Evolutionary conservation across 2,888 invertebrate genomes (phyloP).

Genomic region (Conchocele bisecta): DNA sequence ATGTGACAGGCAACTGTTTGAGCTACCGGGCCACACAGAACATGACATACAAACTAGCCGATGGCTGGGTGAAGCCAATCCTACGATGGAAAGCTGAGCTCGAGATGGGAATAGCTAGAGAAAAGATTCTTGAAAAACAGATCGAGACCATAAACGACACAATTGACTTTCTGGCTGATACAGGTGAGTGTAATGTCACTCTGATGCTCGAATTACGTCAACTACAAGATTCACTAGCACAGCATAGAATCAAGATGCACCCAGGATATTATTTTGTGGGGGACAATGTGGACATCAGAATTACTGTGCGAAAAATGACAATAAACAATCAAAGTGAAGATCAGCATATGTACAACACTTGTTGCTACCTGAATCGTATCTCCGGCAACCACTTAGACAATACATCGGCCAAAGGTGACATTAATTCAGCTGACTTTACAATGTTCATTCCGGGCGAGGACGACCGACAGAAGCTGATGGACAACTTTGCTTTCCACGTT

Average conservation of each 20-base stretch:
- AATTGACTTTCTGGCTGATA: not conserved
- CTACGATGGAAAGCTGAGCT: not conserved
- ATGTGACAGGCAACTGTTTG: slow-evolving; percentile 16
- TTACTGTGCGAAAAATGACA: slow-evolving; percentile 38
- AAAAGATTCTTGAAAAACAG: not conserved
- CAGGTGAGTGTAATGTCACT: not conserved
- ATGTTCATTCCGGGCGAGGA: slow-evolving; percentile 15
- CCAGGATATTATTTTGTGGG: slow-evolving; percentile 51
- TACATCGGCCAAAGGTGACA: slow-evolving; percentile 4
- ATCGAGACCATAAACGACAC: not conserved
- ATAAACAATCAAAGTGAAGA: slow-evolving; percentile 30
- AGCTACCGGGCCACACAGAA: slow-evolving; percentile 9
- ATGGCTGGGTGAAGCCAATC: not conserved
- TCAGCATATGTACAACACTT: slow-evolving; percentile 40
- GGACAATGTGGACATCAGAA: slow-evolving; percentile 45
- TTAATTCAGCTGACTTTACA: slow-evolving; percentile 9
- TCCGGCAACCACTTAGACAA: slow-evolving; percentile 29
- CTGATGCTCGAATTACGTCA: not conserved
- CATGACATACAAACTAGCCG: slow-evolving; percentile 10
- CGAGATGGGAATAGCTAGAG: not conserved
- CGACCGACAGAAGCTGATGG: not conserved
- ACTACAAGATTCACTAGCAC: not conserved
- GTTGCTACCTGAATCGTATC: slow-evolving; percentile 35
- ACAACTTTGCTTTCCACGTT: slow-evolving; percentile 4
- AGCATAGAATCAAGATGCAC: slow-evolving; percentile 27